Conservation (phyloP, 2,113 vertebrate genomes). For the Tautogolabrus adspersus region DNA sequence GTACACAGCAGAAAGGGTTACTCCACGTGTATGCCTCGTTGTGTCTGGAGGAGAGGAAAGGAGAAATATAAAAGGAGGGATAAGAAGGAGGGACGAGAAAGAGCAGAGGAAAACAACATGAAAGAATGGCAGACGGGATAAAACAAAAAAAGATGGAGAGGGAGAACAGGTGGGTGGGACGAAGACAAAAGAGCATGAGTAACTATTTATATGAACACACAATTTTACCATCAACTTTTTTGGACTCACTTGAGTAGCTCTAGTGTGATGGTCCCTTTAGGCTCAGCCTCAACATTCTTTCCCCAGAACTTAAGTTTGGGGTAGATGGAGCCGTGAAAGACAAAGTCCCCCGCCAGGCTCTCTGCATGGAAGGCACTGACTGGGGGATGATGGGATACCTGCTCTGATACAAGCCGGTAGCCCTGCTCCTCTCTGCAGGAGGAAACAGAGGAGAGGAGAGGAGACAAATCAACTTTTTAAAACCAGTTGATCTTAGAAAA, state of each 20-base stretch:
- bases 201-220: not conserved
- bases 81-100: not conserved
- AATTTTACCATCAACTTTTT: not conserved
- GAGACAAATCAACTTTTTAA: not conserved
- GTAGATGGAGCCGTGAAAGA: constrained; percentile 78
- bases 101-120: not conserved
- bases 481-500: not conserved
- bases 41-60: constrained; percentile 44
- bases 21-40: constrained; percentile 75
- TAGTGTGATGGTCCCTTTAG: constrained; percentile 75
- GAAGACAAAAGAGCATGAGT: not conserved
- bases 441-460: not conserved
- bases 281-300: constrained; percentile 76
- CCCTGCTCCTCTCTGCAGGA: constrained; percentile 67
- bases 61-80: too few relatives aligned
- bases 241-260: constrained; percentile 71
- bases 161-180: not conserved
- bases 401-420: constrained; percentile 73
- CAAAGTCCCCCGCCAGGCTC: constrained; percentile 69
- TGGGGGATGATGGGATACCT: constrained; percentile 78
- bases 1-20: constrained; percentile 75
- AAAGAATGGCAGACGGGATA: not conserved
- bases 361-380: constrained; percentile 79
- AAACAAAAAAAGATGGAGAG: not conserved
- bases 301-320: constrained; percentile 80